Percentiles rank a stretch among this genome's conserved stretches.
Conservation (phyloP, 2,113 vertebrate species). For the Menura novaehollandiae region DNA sequence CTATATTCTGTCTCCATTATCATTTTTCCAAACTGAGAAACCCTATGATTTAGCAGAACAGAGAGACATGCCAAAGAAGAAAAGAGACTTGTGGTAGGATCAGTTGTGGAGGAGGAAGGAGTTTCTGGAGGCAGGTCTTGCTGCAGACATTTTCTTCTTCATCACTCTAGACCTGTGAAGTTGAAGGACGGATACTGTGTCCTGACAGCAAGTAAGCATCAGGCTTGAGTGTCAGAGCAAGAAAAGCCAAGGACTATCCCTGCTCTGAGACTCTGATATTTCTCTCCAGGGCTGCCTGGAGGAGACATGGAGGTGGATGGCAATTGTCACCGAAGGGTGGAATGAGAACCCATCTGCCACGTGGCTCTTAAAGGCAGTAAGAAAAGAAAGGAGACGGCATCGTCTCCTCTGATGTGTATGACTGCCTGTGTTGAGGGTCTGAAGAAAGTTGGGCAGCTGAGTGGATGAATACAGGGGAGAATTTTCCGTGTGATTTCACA, state of each 20-base stretch:
- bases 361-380: neutral
- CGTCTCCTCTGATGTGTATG: neutral
- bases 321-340: neutral
- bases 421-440: neutral
- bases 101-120: neutral
- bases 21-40: neutral
- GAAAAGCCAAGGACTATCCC: neutral
- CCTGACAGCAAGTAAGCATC: neutral
- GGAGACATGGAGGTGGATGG: neutral
- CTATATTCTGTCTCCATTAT: neutral
- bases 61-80: neutral
- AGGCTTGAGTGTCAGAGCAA: neutral
- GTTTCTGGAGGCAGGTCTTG: neutral
- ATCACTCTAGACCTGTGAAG: neutral
- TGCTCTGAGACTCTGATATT: neutral
- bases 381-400: neutral
- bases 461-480: neutral
- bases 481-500: neutral
- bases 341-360: neutral
- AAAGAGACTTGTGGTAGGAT: neutral
- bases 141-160: neutral
- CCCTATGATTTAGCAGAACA: neutral
- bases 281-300: neutral
- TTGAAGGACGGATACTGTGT: neutral
- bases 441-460: neutral